Conservation (phyloP, 2,888 invertebrate genomes). For the Eumacrocentrus americanus region DNA sequence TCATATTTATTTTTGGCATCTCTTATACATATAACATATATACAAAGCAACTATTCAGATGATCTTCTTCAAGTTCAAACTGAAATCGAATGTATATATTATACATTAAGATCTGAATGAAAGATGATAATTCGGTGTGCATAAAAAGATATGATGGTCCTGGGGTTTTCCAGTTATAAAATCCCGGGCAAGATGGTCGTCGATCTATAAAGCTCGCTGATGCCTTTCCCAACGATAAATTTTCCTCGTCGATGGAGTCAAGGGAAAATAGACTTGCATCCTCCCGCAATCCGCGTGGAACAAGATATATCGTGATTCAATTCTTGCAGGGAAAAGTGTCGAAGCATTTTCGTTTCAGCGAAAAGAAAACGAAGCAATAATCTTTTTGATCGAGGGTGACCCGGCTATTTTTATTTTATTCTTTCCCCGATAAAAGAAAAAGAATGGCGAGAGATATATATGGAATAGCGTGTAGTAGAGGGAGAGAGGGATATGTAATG, state of each 20-base stretch:
- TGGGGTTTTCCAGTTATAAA: slow-evolving; percentile 19
- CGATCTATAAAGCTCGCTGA: slow-evolving; percentile 19
- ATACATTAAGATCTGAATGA: too few species aligned
- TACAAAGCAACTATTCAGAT: too few species aligned
- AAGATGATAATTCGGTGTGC: too few species aligned
- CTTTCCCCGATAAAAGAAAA: too few species aligned
- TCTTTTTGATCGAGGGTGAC: background rate
- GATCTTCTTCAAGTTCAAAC: background rate
- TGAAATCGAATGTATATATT: background rate
- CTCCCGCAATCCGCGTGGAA: background rate
- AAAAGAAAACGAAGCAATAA: slow-evolving; percentile 5
- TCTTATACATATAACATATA: background rate
- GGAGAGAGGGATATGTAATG: background rate
- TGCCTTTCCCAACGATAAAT: slow-evolving; percentile 21
- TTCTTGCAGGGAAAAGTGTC: too few species aligned
- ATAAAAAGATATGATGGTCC: background rate
- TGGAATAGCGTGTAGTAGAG: too few species aligned
- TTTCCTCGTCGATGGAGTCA: background rate
- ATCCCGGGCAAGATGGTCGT: slow-evolving; percentile 14
- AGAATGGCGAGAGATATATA: too few species aligned
- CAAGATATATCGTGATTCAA: slow-evolving; percentile 7
- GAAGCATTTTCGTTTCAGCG: too few species aligned
- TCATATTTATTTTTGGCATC: slow-evolving; percentile 10
- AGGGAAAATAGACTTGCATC: slow-evolving; percentile 17
- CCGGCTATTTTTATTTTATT: background rate